Percentiles rank a stretch among this genome's conserved stretches.
These are phyloP conservation scores for Crocodylus rhombifer DNA, from an alignment of 2,797 vertebrate species.

Conservation along the genomic window DNA sequence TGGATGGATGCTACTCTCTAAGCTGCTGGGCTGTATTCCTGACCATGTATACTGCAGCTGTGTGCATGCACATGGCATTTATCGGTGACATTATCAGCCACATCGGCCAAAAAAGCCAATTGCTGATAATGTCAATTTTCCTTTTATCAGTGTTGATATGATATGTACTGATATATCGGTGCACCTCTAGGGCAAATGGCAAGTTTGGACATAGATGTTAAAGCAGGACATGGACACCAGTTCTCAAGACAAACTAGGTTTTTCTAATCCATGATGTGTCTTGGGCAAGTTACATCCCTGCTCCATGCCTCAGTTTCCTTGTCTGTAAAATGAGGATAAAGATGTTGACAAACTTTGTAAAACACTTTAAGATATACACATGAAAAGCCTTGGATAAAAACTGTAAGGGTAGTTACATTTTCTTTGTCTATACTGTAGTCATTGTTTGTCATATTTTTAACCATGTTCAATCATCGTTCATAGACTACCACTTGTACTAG, in stretches of 20 bases:
- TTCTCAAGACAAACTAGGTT: neutral
- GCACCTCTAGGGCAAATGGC: neutral
- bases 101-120: too few species aligned
- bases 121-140: too few species aligned
- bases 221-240: rapidly evolving
- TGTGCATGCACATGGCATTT: too few species aligned
- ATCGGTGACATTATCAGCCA: too few species aligned
- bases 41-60: too few species aligned
- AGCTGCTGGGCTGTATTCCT: too few species aligned
- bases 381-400: neutral
- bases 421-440: neutral
- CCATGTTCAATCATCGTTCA: neutral
- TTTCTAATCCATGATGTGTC: neutral
- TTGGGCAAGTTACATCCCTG: neutral
- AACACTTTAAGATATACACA: neutral
- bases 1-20: too few species aligned
- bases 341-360: neutral
- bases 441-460: neutral
- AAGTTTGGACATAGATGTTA: neutral
- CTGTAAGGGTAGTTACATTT: neutral
- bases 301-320: neutral
- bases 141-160: too few species aligned
- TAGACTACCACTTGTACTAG: neutral
- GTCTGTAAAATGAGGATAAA: neutral
- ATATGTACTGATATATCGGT: too few species aligned